Evolutionary conservation across 2,888 invertebrate genomes (phyloP).

Genomic region (Tetranychus piercei): DNA sequence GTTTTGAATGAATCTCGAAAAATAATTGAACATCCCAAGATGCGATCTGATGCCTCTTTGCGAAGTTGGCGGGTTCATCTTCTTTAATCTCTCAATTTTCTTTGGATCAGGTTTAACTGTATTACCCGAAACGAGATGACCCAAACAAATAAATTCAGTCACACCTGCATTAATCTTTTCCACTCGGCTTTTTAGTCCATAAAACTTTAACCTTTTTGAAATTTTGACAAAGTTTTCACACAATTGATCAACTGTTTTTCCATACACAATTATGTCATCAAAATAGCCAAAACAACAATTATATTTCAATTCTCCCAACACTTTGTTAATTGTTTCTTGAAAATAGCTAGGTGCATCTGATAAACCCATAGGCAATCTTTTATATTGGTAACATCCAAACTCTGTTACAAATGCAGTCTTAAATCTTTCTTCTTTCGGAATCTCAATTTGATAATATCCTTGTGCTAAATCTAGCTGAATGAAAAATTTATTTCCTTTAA

Average conservation of each 20-base stretch:
- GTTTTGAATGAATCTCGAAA: not conserved
- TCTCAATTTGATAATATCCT: not conserved
- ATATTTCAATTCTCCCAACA: not conserved
- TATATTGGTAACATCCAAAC: not conserved
- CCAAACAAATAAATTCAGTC: not conserved
- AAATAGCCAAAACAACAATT: not conserved
- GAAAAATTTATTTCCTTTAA: not conserved
- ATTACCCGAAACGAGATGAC: not conserved
- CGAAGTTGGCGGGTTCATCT: not conserved
- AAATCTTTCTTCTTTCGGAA: not conserved
- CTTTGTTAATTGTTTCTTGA: not conserved
- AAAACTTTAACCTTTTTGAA: not conserved
- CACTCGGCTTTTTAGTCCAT: not conserved
- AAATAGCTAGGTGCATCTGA: not conserved
- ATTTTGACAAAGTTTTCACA: not conserved
- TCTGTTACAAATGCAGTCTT: not conserved
- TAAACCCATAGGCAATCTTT: not conserved
- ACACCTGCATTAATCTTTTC: not conserved
- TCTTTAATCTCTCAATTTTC: not conserved
- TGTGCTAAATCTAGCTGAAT: not conserved
- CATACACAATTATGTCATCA: not conserved
- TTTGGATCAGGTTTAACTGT: not conserved
- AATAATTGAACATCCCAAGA: slow-evolving; percentile 2
- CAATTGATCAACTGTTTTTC: not conserved
- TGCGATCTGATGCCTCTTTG: not conserved